These are phyloP conservation scores for Carollia perspicillata DNA, from an alignment of 2,113 vertebrate species.

Conservation along the genomic window DNA sequence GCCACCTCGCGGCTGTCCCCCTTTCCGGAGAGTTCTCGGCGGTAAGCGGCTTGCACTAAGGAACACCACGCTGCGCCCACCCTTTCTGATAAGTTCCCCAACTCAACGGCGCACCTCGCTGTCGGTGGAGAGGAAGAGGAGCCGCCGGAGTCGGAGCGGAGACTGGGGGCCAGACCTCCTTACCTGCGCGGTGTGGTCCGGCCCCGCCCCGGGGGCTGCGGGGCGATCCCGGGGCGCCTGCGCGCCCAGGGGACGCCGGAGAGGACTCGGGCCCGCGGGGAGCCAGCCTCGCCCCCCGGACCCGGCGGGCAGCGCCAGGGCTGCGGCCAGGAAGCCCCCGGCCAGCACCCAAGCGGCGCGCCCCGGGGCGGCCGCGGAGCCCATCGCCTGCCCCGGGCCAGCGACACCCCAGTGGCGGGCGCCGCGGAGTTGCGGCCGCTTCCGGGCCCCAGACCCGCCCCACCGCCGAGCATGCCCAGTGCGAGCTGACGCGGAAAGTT, in stretches of 20 bases:
- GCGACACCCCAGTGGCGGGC: not conserved
- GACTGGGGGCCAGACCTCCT: not conserved
- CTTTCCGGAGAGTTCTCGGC: not conserved
- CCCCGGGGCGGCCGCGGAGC: not conserved
- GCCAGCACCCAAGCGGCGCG: constrained; percentile 25
- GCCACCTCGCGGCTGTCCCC: no score
- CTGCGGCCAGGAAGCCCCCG: not conserved
- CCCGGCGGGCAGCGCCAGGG: not conserved
- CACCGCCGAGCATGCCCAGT: constrained; percentile 72
- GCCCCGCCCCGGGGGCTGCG: not conserved
- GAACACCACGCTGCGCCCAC: not conserved
- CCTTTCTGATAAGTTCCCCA: no score
- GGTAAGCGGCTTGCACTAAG: fast-evolving
- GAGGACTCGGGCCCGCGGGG: not conserved
- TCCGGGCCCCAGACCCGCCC: constrained; percentile 71
- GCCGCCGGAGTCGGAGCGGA: fast-evolving
- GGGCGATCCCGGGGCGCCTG: not conserved
- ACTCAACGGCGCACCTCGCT: not conserved
- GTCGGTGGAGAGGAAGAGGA: fast-evolving
- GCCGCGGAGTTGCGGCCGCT: not conserved
- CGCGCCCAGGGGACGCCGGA: not conserved
- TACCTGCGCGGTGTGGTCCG: not conserved
- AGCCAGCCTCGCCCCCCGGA: not conserved
- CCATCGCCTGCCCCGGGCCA: fast-evolving
- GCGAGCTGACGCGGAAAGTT: constrained; percentile 32